Percentiles rank a stretch among this genome's conserved stretches.
These are phyloP conservation scores for Apodemia zela DNA, from an alignment of 2,888 invertebrate genomes.

Conservation along the genomic window DNA sequence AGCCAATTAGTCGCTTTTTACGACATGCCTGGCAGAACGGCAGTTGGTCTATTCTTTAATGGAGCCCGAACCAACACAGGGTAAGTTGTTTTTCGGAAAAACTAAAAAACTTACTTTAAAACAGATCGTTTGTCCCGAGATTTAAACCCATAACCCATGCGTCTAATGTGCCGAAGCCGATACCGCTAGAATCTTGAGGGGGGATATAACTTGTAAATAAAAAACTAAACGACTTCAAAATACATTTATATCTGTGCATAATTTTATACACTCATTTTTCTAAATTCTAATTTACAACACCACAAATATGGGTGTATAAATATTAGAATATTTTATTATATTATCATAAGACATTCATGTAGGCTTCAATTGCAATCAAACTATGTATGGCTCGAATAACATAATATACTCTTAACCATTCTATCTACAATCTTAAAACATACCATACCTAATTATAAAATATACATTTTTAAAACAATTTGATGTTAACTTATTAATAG, in stretches of 20 bases:
- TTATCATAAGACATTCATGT: conserved; percentile 74
- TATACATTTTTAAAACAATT: conserved; percentile 13
- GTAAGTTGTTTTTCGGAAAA: no score
- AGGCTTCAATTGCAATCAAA: conserved; percentile 52
- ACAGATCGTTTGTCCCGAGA: no score
- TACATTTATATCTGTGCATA: conserved; percentile 77
- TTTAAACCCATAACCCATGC: no score
- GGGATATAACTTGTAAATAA: conserved; percentile 24
- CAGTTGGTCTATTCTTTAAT: no score
- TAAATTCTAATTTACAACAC: conserved; percentile 67
- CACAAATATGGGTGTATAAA: conserved; percentile 55
- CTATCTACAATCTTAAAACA: conserved; percentile 23
- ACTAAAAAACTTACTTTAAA: no score
- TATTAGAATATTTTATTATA: conserved; percentile 43
- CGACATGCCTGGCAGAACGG: no score
- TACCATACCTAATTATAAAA: conserved; percentile 15
- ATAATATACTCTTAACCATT: conserved; percentile 43
- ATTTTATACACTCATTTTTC: conserved; percentile 62
- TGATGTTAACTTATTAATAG: not conserved
- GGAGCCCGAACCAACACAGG: no score
- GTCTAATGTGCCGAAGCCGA: no score
- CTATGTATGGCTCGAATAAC: conserved; percentile 66
- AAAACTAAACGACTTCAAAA: conserved; percentile 49
- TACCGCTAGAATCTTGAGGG: not conserved
- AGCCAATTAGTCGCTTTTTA: no score